Conservation (phyloP, 2,113 vertebrate genomes). For the Syngnathus scovelli region DNA sequence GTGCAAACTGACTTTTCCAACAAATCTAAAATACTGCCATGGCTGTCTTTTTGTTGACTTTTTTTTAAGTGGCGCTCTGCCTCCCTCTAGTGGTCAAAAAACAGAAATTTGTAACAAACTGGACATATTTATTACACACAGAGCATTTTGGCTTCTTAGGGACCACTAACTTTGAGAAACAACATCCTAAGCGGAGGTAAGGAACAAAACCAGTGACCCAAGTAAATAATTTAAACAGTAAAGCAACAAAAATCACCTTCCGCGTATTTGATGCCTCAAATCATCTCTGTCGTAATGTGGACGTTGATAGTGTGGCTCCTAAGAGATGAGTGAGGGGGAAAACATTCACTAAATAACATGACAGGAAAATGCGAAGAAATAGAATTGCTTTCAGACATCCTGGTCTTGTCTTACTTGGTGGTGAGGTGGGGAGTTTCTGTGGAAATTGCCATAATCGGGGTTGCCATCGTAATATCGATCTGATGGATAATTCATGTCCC, state of each 20-base stretch:
- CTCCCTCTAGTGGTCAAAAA: slow-evolving; percentile 48
- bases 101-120: not conserved
- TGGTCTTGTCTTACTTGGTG: slow-evolving; percentile 35
- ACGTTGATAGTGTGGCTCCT: slow-evolving; percentile 40
- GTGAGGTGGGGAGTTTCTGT: slow-evolving; percentile 30
- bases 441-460: slow-evolving; percentile 22
- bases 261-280: slow-evolving; percentile 45
- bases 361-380: not conserved
- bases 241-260: slow-evolving; percentile 46
- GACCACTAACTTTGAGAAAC: too few relatives aligned
- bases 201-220: not conserved
- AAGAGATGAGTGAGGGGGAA: not conserved
- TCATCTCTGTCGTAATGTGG: slow-evolving; percentile 44
- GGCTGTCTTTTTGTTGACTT: not conserved
- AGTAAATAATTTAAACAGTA: not conserved
- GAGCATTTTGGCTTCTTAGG: too few relatives aligned
- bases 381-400: not conserved
- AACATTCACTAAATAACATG: not conserved
- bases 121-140: too few relatives aligned
- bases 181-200: not conserved
- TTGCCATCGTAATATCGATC: slow-evolving; percentile 32
- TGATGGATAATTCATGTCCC: slow-evolving; percentile 14
- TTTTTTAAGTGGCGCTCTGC: slow-evolving; percentile 19
- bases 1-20: not conserved
- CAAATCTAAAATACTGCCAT: not conserved